Evolutionary conservation across 2,797 vertebrate genomes (phyloP).

Genomic region (Molossus molossus): DNA sequence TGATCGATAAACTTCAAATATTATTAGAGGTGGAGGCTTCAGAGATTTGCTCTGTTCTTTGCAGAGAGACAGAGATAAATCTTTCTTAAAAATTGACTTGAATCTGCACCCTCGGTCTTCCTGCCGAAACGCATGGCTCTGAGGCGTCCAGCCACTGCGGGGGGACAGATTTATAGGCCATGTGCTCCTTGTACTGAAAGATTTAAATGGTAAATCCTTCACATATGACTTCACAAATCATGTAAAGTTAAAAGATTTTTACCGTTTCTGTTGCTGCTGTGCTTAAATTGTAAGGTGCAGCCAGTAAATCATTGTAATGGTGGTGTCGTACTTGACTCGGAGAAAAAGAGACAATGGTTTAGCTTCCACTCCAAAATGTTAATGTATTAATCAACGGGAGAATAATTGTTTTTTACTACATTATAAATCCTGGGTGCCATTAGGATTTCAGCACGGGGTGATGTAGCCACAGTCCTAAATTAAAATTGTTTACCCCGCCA

Average conservation of each 20-base stretch:
- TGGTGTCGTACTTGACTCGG: slow-evolving; percentile 91
- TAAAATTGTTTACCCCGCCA: slow-evolving; percentile 92
- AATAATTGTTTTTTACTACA: slow-evolving; percentile 91
- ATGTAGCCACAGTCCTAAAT: slow-evolving; percentile 90
- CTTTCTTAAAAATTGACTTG: slow-evolving; percentile 95
- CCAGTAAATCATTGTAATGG: slow-evolving; percentile 95
- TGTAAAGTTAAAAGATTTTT: slow-evolving; percentile 95
- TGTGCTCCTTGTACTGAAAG: slow-evolving; percentile 95
- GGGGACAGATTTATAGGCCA: slow-evolving; percentile 93
- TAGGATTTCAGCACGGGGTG: slow-evolving; percentile 89
- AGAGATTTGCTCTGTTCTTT: slow-evolving; percentile 93
- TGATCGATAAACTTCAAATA: slow-evolving; percentile 98
- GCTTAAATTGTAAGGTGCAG: slow-evolving; percentile 94
- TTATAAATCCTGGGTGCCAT: slow-evolving; percentile 91
- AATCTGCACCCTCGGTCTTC: slow-evolving; percentile 93
- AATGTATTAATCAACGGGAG: slow-evolving; percentile 93
- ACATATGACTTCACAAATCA: slow-evolving; percentile 97
- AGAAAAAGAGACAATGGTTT: slow-evolving; percentile 89
- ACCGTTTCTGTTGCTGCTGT: slow-evolving; percentile 94
- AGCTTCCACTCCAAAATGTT: slow-evolving; percentile 92
- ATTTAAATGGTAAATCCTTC: slow-evolving; percentile 97
- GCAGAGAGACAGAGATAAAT: slow-evolving; percentile 94
- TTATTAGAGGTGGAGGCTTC: slow-evolving; percentile 95
- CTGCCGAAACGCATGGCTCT: slow-evolving; percentile 92
- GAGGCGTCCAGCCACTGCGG: slow-evolving; percentile 88